A percentile compares a stretch with the other conserved stretches of the same genome.
Conservation (phyloP, 2,113 vertebrate genomes). For the Thermophis baileyi region DNA sequence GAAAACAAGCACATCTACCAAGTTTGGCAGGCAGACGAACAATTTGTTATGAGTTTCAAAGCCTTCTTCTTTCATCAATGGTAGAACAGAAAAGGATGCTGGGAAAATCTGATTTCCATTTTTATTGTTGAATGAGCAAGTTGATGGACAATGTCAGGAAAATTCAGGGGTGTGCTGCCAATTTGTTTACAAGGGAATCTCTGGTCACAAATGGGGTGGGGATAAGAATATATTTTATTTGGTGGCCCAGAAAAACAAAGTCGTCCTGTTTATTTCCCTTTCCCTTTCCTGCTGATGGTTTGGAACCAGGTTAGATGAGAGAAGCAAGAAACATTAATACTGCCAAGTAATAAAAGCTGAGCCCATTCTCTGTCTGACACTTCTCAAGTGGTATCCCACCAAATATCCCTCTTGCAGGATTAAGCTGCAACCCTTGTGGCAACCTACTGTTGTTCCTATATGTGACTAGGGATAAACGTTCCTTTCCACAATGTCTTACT, state of each 20-base stretch:
- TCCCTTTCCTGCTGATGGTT: background rate
- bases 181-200: background rate
- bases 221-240: background rate
- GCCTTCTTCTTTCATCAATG: constrained; percentile 29
- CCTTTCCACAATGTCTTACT: background rate
- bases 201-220: background rate
- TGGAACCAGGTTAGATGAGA: background rate
- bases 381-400: background rate
- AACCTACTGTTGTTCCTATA: background rate
- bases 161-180: background rate
- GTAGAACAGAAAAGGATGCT: constrained; percentile 19
- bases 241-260: background rate
- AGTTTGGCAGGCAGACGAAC: constrained; percentile 39
- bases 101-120: constrained; percentile 22
- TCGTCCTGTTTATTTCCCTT: background rate
- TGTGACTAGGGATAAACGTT: background rate
- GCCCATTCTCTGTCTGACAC: background rate
- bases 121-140: constrained; percentile 2
- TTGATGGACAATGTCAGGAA: constrained; percentile 21
- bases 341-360: background rate
- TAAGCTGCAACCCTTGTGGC: background rate
- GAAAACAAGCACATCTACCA: constrained; percentile 34
- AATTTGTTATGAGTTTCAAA: constrained; percentile 21
- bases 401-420: background rate
- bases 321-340: background rate